Conservation (phyloP, 2,888 invertebrate genomes). For the Scaptomyza flava region DNA sequence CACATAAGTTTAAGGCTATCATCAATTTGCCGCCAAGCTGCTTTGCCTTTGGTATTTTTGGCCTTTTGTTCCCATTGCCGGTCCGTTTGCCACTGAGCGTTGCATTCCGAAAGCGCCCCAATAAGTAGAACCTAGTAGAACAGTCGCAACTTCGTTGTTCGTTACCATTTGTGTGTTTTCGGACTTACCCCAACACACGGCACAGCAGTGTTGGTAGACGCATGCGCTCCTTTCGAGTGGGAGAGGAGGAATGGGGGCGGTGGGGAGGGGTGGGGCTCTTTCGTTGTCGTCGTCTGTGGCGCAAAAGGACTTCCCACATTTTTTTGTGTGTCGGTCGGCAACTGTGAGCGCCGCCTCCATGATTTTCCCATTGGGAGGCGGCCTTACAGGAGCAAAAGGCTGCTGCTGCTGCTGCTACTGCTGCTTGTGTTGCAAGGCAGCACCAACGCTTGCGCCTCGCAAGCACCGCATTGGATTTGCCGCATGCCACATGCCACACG, state of each 20-base stretch:
- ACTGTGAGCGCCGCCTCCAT: conserved; percentile 37
- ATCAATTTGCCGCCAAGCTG: conserved; percentile 4
- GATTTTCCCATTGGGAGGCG: conserved; percentile 74
- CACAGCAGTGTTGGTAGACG: conserved; percentile 33
- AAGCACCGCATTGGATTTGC: conserved; percentile 44
- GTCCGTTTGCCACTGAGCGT: conserved; percentile 65
- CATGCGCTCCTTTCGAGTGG: conserved; percentile 38
- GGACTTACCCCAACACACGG: conserved; percentile 36
- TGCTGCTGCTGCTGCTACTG: conserved; percentile 26
- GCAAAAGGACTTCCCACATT: conserved; percentile 78
- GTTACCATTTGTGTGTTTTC: conserved; percentile 20
- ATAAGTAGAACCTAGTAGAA: conserved; percentile 60
- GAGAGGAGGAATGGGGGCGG: background rate
- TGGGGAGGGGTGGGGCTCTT: background rate
- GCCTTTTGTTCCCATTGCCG: conserved; percentile 52
- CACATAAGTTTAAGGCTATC: background rate
- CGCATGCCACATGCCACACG: conserved; percentile 12
- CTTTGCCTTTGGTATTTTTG: conserved; percentile 7
- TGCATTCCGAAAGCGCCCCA: conserved; percentile 67
- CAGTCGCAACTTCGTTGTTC: conserved; percentile 7
- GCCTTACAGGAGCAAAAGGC: conserved; percentile 26
- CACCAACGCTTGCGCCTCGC: conserved; percentile 75
- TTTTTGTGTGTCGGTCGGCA: conserved; percentile 36
- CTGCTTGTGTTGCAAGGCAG: conserved; percentile 20
- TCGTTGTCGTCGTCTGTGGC: conserved; percentile 9